Percentiles rank a stretch among this genome's conserved stretches.
phyloP scores from a whole-genome alignment of 2,888 invertebrate species.

The Standfussiana lucernea region DNA sequence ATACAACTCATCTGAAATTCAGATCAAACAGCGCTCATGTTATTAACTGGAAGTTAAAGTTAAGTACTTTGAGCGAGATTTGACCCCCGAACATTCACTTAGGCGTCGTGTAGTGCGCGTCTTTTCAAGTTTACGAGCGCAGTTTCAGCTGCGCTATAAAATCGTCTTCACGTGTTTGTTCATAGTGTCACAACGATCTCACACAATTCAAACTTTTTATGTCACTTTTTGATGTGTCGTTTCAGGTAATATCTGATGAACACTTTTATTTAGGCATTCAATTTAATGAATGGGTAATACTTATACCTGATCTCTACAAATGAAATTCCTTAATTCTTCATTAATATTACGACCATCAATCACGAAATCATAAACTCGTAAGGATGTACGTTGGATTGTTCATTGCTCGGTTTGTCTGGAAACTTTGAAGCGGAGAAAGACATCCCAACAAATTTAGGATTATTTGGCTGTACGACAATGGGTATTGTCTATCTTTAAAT shows the following conservation, averaged over 20 bases:
- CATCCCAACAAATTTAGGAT: slow-evolving; percentile 85
- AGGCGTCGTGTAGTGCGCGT: slow-evolving; percentile 72
- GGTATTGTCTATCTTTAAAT: slow-evolving; percentile 87
- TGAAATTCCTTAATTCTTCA: slow-evolving; percentile 32
- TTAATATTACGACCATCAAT: slow-evolving; percentile 61
- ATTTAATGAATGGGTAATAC: slow-evolving; percentile 18
- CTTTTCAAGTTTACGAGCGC: slow-evolving; percentile 79
- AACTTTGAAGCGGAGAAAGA: slow-evolving; percentile 80
- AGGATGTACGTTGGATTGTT: slow-evolving; percentile 69
- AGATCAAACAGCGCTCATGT: slow-evolving; percentile 55
- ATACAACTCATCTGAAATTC: slow-evolving; percentile 63
- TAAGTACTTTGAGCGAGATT: slow-evolving; percentile 58
- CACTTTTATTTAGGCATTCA: slow-evolving; percentile 16
- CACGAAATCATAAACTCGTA: slow-evolving; percentile 65
- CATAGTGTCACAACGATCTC: slow-evolving; percentile 76
- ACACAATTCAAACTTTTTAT: slow-evolving; percentile 77
- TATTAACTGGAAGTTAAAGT: slow-evolving; percentile 61
- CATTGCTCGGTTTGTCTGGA: slow-evolving; percentile 75
- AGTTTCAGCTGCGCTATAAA: slow-evolving; percentile 79
- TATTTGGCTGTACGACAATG: slow-evolving; percentile 84
- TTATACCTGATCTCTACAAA: background rate
- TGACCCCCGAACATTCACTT: slow-evolving; percentile 70
- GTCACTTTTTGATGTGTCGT: slow-evolving; percentile 66
- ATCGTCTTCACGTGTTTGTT: slow-evolving; percentile 78
- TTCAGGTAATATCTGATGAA: slow-evolving; percentile 31